Evolutionary conservation across 2,888 invertebrate genomes (phyloP).

Genomic region (Caenorhabditis sp.): DNA sequence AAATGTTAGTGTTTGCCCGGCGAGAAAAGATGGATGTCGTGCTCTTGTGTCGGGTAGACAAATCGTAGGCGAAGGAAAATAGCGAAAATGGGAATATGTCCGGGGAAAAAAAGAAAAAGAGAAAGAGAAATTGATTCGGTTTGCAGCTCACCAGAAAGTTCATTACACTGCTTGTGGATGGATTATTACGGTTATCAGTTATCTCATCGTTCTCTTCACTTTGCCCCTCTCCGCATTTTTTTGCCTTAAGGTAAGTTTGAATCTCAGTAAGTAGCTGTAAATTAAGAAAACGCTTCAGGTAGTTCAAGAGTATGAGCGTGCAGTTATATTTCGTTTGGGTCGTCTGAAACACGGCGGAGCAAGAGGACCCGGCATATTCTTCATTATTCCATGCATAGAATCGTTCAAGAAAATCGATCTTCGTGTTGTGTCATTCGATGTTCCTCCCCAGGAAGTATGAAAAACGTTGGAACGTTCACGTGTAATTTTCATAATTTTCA

Average conservation of each 20-base stretch:
- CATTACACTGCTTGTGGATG: constrained; percentile 72
- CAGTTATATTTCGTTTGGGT: constrained; percentile 89
- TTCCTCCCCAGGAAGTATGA: constrained; percentile 94
- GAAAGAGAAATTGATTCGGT: neutral
- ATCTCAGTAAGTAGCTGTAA: too few species aligned
- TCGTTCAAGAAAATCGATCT: constrained; percentile 87
- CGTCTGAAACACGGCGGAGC: constrained; percentile 85
- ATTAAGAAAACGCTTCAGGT: constrained; percentile 38
- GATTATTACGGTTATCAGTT: constrained; percentile 76
- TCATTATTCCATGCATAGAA: constrained; percentile 84
- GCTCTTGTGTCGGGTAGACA: constrained; percentile 6
- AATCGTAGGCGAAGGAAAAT: constrained; percentile 7
- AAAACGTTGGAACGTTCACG: neutral
- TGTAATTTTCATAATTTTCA: constrained; percentile 80
- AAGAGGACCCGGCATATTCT: constrained; percentile 83
- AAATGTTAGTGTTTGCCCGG: constrained; percentile 10
- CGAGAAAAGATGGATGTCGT: neutral
- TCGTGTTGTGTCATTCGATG: constrained; percentile 94
- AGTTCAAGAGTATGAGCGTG: constrained; percentile 84
- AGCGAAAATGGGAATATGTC: neutral
- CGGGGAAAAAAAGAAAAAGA: neutral
- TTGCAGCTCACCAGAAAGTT: constrained; percentile 58
- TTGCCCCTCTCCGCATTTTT: constrained; percentile 77
- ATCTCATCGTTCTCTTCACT: constrained; percentile 73
- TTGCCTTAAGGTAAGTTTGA: constrained; percentile 73